Percentiles rank a stretch among this genome's conserved stretches.
These are phyloP conservation scores for Globia sparganii DNA, from an alignment of 2,888 invertebrate species.

Conservation along the genomic window DNA sequence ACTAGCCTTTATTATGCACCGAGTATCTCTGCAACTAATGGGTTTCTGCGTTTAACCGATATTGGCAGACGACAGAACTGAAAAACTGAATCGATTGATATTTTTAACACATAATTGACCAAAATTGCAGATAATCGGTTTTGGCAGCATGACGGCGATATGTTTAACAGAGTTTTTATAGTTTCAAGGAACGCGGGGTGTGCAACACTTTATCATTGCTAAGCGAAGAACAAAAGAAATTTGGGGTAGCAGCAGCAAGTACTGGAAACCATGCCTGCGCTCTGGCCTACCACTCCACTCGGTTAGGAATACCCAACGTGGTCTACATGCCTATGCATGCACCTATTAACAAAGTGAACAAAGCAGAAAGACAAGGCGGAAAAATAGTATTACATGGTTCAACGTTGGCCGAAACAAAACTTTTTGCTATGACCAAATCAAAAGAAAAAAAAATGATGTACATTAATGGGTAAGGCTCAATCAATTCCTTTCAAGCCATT, in stretches of 20 bases:
- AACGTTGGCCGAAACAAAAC: conserved; percentile 95
- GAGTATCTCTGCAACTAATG: no score
- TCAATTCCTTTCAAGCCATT: neutral
- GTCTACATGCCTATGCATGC: conserved; percentile 97
- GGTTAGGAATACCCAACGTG: conserved; percentile 93
- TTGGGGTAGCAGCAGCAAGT: conserved; percentile 96
- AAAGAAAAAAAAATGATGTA: conserved; percentile 94
- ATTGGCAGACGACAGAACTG: no score
- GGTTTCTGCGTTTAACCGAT: no score
- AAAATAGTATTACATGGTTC: conserved; percentile 91
- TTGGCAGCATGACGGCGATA: no score
- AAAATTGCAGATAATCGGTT: no score
- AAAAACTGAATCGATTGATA: no score
- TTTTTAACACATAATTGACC: no score
- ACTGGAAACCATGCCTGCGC: conserved; percentile 97
- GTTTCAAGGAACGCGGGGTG: conserved; percentile 98
- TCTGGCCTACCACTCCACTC: conserved; percentile 93
- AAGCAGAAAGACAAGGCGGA: conserved; percentile 69
- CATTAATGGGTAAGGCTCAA: conserved; percentile 94
- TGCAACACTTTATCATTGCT: conserved; percentile 94
- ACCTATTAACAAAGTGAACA: conserved; percentile 97
- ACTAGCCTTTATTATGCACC: no score
- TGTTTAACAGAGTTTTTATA: conserved; percentile 74
- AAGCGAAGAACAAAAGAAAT: conserved; percentile 92
- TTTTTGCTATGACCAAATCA: conserved; percentile 93